Conservation (phyloP, 2,888 invertebrate genomes). For the Buathra laborator region DNA sequence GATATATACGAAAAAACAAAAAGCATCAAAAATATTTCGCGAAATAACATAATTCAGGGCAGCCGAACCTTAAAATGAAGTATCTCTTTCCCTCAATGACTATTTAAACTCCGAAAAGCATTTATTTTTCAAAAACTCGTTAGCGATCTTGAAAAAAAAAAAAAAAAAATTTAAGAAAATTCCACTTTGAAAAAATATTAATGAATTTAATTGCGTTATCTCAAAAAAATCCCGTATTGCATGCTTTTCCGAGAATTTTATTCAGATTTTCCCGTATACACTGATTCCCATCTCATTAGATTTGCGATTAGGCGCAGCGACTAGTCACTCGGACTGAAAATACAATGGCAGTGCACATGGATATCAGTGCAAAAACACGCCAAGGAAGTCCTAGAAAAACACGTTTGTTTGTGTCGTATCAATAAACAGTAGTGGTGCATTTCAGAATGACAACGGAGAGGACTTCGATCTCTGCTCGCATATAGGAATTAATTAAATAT, state of each 20-base stretch:
- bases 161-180: no score
- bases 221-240: constrained; percentile 11
- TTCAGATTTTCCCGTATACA: constrained; percentile 24
- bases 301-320: constrained; percentile 26
- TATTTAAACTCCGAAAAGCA: no score
- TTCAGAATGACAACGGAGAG: neutral
- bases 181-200: no score
- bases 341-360: neutral
- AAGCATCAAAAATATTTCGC: no score
- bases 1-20: no score
- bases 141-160: no score
- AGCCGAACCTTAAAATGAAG: no score
- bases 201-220: neutral
- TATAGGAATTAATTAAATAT: constrained; percentile 6
- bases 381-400: constrained; percentile 43
- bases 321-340: neutral
- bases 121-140: no score
- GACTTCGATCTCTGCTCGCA: neutral
- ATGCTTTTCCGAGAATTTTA: constrained; percentile 21
- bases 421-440: neutral
- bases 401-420: constrained; percentile 17
- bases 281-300: constrained; percentile 33
- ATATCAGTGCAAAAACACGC: neutral
- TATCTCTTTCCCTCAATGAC: no score
- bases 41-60: no score